Percentiles rank a stretch among this genome's conserved stretches.
Conservation (phyloP, 2,113 vertebrate species). For the Herpetotheres cachinnans region DNA sequence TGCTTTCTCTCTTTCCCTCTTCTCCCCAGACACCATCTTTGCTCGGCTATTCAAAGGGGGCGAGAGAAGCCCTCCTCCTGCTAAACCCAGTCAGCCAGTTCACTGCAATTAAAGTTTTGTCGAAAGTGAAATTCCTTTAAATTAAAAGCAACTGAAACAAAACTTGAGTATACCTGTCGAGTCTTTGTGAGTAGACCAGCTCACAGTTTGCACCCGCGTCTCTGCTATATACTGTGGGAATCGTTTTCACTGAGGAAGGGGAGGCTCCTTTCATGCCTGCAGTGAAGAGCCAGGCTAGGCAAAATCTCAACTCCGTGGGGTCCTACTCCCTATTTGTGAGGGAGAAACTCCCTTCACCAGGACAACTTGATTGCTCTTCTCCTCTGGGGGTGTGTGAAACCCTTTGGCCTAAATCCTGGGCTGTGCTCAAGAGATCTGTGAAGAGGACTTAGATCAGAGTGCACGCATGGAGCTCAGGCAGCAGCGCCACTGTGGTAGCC, state of each 20-base stretch:
- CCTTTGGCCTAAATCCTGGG: neutral
- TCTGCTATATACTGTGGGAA: neutral
- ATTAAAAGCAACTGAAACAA: neutral
- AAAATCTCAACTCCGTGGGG: neutral
- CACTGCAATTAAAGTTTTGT: neutral
- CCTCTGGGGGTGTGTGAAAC: accelerated
- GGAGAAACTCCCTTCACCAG: neutral
- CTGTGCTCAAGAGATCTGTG: neutral
- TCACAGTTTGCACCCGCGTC: neutral
- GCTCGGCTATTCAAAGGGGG: neutral
- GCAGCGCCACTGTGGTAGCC: neutral
- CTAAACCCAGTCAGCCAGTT: neutral
- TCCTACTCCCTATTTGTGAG: neutral
- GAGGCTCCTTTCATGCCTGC: neutral
- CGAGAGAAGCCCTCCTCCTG: neutral
- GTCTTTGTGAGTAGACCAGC: neutral
- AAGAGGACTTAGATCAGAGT: neutral
- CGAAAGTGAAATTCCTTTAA: neutral
- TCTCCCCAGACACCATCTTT: neutral
- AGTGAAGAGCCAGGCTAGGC: neutral
- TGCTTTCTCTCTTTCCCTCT: neutral
- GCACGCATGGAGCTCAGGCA: neutral
- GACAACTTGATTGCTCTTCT: neutral
- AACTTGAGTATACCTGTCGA: neutral
- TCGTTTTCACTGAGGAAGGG: accelerated